Base-by-base conservation (phyloP, 2,888 invertebrate species). In the Therioaphis trifolii region DNA sequence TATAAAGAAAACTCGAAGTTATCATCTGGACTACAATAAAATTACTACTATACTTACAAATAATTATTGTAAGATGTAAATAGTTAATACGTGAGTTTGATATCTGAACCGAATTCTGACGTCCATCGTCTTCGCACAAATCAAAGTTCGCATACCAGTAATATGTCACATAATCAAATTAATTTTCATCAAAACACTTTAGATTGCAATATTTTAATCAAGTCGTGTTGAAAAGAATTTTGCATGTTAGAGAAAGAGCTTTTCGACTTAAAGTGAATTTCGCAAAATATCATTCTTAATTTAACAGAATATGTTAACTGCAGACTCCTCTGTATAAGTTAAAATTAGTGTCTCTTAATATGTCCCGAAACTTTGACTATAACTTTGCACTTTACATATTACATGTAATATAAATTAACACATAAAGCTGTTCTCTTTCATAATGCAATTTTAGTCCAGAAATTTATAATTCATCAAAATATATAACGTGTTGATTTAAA, bases 331-430 rank as follows among this genome's bases (percentile, higher is more conserved):
- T 46, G 21, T 12, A 29, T 7, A n/a, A 72, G 72, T 52, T 52
- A 18, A 52, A 52, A 49, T 63, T 29, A 63, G 29, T 4, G 11
- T 49, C 15, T 35, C 35, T 49, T 27, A 75, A 43, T 61, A 75
- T 11, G 58, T 43, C 52, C 49, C 11, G 14, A 77, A 66, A 77
- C 66, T 77, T 77, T 66, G 21, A 21, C 43, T n/a, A 29, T 76
- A 76, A 78, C 77, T 78, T 68, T 43, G 15, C n/a, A 27, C 68
- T 55, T 55, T n/a, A 79, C 69, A 75, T 24, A 24, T 58, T 75
- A 55, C 40, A 40, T 77, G 24, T 68, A 78, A 79, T 43, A 69
- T 40, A 55, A 68, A 69, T 69, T 69, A 79, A 69, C 52, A 69
- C 55, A 24, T 55, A 43, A 68, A 78, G n/a, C 40, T 55, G 40